A percentile compares a stretch with the other conserved stretches of the same genome.
phyloP scores from a whole-genome alignment of 2,797 vertebrate species.

The Amphiprion clarkii region DNA sequence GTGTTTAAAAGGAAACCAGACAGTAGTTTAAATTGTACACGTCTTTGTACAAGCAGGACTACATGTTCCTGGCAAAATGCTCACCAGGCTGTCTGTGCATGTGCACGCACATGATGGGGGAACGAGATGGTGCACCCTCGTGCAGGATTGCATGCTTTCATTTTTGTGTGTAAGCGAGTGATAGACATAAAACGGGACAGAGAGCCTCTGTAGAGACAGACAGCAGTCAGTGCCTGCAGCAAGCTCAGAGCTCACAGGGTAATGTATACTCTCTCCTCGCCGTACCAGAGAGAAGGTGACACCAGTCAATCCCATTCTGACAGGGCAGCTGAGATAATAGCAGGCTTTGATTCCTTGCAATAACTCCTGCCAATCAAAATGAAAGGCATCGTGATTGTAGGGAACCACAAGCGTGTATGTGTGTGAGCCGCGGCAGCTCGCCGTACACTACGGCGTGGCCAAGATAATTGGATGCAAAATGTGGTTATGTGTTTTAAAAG shows the following conservation, averaged over 20 bases:
- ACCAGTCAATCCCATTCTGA: conserved; percentile 82
- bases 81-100: conserved; percentile 9
- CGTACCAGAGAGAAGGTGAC: conserved; percentile 81
- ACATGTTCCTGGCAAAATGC: conserved; percentile 25
- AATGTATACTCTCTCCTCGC: conserved; percentile 76
- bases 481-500: conserved; percentile 29
- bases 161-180: conserved; percentile 65
- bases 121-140: conserved; percentile 26
- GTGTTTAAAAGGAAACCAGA: conserved; percentile 24
- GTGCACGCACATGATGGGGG: not conserved
- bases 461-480: conserved; percentile 40
- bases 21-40: conserved; percentile 14
- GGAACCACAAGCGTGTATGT: conserved; percentile 37
- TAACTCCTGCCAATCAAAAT: conserved; percentile 82
- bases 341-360: conserved; percentile 81
- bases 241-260: conserved; percentile 79
- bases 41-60: conserved; percentile 42
- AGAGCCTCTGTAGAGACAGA: conserved; percentile 75
- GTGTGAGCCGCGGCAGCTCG: conserved; percentile 18
- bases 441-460: conserved; percentile 4
- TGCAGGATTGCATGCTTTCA: conserved; percentile 65
- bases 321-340: conserved; percentile 83
- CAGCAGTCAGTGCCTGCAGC: conserved; percentile 82
- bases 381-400: conserved; percentile 72
- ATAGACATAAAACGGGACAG: conserved; percentile 76